Evolutionary conservation across 1,140 invertebrate genomes (phyloP), one percentile per base, ranked within the genome.

Genomic region (Caenorhabditis latens): DNA sequence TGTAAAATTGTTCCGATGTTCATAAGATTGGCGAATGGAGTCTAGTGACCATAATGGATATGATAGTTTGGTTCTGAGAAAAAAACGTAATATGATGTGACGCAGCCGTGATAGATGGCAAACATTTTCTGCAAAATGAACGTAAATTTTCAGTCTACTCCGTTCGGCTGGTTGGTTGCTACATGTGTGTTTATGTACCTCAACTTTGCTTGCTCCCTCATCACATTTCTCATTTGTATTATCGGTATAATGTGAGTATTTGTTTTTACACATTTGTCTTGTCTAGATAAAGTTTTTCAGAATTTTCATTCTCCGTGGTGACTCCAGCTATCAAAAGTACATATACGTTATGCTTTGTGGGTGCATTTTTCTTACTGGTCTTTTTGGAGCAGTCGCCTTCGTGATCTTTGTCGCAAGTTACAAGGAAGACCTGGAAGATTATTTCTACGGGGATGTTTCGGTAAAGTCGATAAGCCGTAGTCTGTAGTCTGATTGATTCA

Each of bases 281-380:
- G n/a, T 16, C 55, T 53, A 63, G 32, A 63, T 9, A 40, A 8
- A 3, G 32, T 24, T 24, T 50, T 79, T 5, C 71, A 79, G 71
- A 50, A 50, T 79, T 11, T 79, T 79, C 46, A 79, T 79, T 3
- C 19, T 79, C 2, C 43, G 71, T 21, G 71, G 71, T 0, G 71
- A 79, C 46, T 50, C 71, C 46, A 79, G 46, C 7, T 79, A 79
- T 50, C 71, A 79, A 32, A 79, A 79, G n/a, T 79, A 79, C n/a
- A 79, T 79, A 21, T 79, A 50, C 53, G 71, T 79, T 3, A 14
- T 79, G 3, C 5, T 79, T 1, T 46, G 71, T 50, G 71, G 71
- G 8, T 50, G 21, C 1, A 32, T 46, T 32, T 53, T 79, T 79
- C 71, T 79, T 2, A 79, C 71, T 43, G 71, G 32, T 9, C 19